Evolutionary conservation across 2,113 vertebrate species (phyloP), one percentile per base, ranked within the genome.

Genomic region (Eulacestoma nigropectus): DNA sequence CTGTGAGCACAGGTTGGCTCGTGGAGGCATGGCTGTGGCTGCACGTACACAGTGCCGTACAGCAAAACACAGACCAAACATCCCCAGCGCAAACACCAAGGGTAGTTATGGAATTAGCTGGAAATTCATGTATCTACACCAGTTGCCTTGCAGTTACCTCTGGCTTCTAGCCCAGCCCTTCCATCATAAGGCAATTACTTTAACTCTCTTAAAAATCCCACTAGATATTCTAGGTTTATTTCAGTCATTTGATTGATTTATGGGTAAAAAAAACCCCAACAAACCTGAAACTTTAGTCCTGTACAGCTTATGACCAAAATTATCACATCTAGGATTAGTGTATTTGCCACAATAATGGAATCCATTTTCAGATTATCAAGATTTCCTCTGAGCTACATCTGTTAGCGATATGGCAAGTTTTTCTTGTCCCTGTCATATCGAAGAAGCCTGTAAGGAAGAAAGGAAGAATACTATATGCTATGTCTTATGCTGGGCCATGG

Each of bases 361-460:
- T 9, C 25, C 27, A 55, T 74, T 83, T 92, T 92, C 74, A 87
- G 29, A 62, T 46, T 50, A 76, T 64, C 70, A 42, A 2, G 49
- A 85, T 78, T 93, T 91, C 87, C 78, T 83, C 63, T 86, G 42
- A 90, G 55, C 59, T 84, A 57, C 77, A 78, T 89, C 81, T 95
- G 77, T 13, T 70, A 80, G 42, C 19, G 88, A 77, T 86, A 90
- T 6, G 35, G 10, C 50, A 77, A 74, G 25, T 9, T 86, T 87
- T 80, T 85, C 59, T 86, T 76, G 63, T n/a, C 59, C 46, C 37
- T 60, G 39, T 81, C 44, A 53, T 37, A 75, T 60, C 1, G 35
- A 74, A 90, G 39, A 75, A 41, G 32, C 27, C 47, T 64, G 30
- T 9, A 59, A 87, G 39, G 49, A 79, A 79, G 50, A 35, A 60